Percentiles rank a stretch among this genome's conserved stretches.
These are phyloP conservation scores for Tamandua tetradactyla DNA, from an alignment of 2,797 vertebrate species.

Conservation along the genomic window DNA sequence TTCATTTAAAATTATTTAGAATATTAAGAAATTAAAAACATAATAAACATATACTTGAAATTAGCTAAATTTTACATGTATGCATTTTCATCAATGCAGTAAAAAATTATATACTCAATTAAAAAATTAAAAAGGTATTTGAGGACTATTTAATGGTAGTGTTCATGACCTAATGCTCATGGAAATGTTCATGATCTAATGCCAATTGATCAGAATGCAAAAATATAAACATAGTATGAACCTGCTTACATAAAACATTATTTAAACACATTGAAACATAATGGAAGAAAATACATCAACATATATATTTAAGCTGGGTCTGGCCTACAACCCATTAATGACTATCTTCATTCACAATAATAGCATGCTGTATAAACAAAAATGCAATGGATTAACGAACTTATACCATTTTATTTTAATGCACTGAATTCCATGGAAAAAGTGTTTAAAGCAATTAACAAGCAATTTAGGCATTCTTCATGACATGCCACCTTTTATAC, in stretches of 20 bases:
- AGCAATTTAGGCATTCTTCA: background rate
- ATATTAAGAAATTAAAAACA: background rate
- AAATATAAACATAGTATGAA: background rate
- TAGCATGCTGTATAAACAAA: background rate
- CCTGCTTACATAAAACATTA: constrained; percentile 2
- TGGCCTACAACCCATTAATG: background rate
- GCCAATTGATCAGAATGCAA: background rate
- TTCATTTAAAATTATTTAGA: constrained; percentile 24
- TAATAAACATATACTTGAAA: background rate
- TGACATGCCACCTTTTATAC: background rate
- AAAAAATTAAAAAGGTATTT: constrained; percentile 31
- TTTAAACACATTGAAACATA: background rate
- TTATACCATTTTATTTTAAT: constrained; percentile 4
- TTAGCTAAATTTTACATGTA: background rate
- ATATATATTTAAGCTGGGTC: background rate
- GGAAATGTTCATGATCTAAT: background rate
- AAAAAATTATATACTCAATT: background rate
- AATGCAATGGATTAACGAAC: background rate
- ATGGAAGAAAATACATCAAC: background rate
- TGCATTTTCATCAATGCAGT: background rate
- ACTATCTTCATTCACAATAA: background rate
- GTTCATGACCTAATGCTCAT: no score
- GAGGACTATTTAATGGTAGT: background rate
- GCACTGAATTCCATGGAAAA: background rate
- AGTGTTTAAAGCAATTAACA: background rate